These are phyloP conservation scores for Petrocephalus zakoni DNA, from an alignment of 2,113 vertebrate species.

Conservation along the genomic window DNA sequence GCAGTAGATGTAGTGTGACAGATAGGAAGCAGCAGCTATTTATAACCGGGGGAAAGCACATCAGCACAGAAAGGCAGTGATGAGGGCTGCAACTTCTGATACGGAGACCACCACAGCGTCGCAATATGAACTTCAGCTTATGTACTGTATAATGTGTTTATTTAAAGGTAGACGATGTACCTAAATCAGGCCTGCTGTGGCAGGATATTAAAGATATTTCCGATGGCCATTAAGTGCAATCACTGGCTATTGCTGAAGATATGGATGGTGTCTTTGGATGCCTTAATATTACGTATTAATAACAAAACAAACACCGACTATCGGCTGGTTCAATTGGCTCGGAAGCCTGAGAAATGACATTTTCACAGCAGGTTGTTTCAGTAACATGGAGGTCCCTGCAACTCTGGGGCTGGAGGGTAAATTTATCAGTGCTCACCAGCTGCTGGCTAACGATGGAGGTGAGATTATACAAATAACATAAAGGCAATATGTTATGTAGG, in stretches of 20 bases:
- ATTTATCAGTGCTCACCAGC: slow-evolving; percentile 9
- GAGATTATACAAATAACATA: not conserved
- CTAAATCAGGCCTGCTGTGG: not conserved
- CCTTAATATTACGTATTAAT: not conserved
- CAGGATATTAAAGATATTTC: not conserved
- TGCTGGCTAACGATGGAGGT: slow-evolving; percentile 6
- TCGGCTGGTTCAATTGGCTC: not conserved
- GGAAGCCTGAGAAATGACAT: not conserved
- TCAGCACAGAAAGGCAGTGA: not conserved
- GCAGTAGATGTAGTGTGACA: not conserved
- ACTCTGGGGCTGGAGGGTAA: not conserved
- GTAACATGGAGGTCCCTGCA: not conserved
- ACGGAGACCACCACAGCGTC: not conserved
- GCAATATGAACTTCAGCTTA: not conserved
- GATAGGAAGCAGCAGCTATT: not conserved
- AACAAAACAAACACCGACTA: not conserved
- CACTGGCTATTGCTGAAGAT: not conserved
- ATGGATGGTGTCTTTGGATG: not conserved
- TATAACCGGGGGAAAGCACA: not conserved
- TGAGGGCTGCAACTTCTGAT: not conserved
- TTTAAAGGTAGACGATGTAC: not conserved
- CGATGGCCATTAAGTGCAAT: not conserved
- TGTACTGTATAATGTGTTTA: not conserved
- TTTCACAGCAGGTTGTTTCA: slow-evolving; percentile 6
- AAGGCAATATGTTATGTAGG: not conserved